Conservation (phyloP, 2,113 vertebrate genomes). For the Spheniscus mendiculus region DNA sequence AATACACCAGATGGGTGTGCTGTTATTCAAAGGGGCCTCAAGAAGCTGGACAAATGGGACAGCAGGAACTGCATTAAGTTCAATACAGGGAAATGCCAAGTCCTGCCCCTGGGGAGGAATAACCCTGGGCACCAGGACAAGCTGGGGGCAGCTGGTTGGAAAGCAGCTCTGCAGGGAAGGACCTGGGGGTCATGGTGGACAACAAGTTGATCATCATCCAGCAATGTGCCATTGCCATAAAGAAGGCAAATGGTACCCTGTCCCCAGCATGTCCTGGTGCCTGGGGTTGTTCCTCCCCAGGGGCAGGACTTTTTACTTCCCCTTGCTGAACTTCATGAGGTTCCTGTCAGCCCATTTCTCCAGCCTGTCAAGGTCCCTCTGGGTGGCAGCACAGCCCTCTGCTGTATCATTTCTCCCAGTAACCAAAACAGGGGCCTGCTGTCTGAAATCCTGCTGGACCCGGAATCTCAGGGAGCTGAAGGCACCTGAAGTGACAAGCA, state of each 20-base stretch:
- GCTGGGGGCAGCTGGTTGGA: not conserved
- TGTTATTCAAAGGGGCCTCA: not conserved
- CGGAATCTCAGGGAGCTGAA: not conserved
- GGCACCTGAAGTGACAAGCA: not conserved
- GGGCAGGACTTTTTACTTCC: not conserved
- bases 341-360: not conserved
- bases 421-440: not conserved
- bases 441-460: not conserved
- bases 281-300: not conserved
- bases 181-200: not conserved
- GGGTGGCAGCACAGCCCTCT: not conserved
- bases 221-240: fast-evolving
- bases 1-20: not conserved
- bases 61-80: not conserved
- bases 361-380: not conserved
- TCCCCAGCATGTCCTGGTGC: fast-evolving
- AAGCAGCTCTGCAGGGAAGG: not conserved
- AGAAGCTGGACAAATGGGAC: not conserved
- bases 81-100: not conserved
- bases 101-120: not conserved
- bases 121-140: not conserved
- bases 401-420: not conserved
- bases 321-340: not conserved
- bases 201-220: not conserved
- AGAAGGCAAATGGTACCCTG: not conserved